These are phyloP conservation scores for Eupristina koningsbergeri DNA, from an alignment of 1,140 invertebrate species.

Conservation along the genomic window DNA sequence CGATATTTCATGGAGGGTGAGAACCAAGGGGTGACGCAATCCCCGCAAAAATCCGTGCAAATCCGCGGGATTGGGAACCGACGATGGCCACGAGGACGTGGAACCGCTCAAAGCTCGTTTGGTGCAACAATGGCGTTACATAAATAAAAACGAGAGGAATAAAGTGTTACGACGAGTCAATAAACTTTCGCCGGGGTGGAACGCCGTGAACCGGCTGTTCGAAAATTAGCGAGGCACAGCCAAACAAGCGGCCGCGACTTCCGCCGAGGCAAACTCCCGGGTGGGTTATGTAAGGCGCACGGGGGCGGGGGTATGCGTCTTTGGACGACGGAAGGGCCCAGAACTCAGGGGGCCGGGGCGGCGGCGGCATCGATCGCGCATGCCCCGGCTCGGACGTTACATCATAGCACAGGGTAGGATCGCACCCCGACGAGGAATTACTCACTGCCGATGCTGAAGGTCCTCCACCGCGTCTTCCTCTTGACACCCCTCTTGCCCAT, in stretches of 20 bases:
- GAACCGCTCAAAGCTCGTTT: background rate
- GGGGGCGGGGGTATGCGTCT: too few relatives aligned
- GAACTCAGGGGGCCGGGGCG: too few relatives aligned
- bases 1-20: too few relatives aligned
- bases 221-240: background rate
- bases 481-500: conserved; percentile 74
- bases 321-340: too few relatives aligned
- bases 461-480: conserved; percentile 72
- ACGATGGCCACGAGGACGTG: background rate
- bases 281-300: background rate
- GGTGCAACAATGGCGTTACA: conserved; percentile 10
- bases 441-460: conserved; percentile 72
- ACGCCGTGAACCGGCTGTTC: background rate
- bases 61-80: too few relatives aligned
- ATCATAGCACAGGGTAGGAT: background rate
- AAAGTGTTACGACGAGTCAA: background rate
- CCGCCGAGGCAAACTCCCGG: background rate
- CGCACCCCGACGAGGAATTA: conserved; percentile 21
- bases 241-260: background rate
- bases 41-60: background rate
- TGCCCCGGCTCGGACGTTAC: background rate
- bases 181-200: background rate
- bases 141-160: conserved; percentile 8
- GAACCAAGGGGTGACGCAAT: background rate
- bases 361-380: too few relatives aligned